Conservation (phyloP, 2,888 invertebrate genomes). For the Zygaena filipendulae region DNA sequence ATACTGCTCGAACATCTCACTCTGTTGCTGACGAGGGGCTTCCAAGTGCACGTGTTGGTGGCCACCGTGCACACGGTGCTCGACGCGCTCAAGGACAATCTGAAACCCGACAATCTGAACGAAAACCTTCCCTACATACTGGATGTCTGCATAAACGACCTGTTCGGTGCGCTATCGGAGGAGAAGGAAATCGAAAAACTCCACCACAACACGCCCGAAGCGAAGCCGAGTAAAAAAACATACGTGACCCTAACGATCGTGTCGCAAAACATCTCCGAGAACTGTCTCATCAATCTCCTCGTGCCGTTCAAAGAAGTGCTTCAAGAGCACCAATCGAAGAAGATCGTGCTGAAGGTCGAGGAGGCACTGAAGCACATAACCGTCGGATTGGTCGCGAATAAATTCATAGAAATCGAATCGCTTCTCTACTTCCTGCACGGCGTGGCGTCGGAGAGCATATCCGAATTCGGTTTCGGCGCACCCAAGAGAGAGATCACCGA, state of each 20-base stretch:
- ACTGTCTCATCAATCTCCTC: constrained; percentile 79
- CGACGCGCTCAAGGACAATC: constrained; percentile 74
- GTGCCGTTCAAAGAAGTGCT: constrained; percentile 85
- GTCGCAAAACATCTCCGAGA: constrained; percentile 81
- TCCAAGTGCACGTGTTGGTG: constrained; percentile 92
- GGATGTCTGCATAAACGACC: constrained; percentile 86
- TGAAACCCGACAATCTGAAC: constrained; percentile 84
- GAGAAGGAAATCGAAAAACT: constrained; percentile 93
- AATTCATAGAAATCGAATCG: constrained; percentile 76
- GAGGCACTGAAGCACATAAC: constrained; percentile 84
- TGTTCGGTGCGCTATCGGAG: constrained; percentile 88
- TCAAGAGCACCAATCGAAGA: constrained; percentile 80
- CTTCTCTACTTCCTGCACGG: constrained; percentile 86
- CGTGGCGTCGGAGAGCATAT: constrained; percentile 83
- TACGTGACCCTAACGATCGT: constrained; percentile 86
- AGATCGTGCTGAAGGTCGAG: constrained; percentile 80
- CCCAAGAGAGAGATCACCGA: constrained; percentile 60
- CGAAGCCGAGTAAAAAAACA: constrained; percentile 85
- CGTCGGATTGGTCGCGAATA: constrained; percentile 85
- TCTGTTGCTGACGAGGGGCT: constrained; percentile 85
- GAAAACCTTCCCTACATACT: constrained; percentile 79
- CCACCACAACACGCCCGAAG: constrained; percentile 82
- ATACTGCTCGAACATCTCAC: constrained; percentile 84
- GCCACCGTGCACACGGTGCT: constrained; percentile 89
- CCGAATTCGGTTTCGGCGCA: constrained; percentile 71